phyloP scores from a whole-genome alignment of 1,140 invertebrate genomes.

The Chrysoperla carnea region DNA sequence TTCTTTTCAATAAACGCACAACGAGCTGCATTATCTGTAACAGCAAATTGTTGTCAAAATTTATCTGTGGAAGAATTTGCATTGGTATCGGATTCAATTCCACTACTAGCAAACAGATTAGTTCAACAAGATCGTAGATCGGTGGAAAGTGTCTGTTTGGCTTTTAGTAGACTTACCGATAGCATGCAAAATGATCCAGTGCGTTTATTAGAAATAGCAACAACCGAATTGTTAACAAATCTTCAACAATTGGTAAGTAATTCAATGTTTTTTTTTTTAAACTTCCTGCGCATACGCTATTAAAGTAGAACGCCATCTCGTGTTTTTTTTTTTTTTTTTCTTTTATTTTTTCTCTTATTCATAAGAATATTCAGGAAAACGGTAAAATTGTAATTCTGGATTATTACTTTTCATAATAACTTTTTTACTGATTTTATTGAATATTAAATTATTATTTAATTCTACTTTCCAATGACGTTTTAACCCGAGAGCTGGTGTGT shows the following conservation, averaged over 20 bases:
- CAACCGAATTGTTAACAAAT: constrained; percentile 79
- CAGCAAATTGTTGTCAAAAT: constrained; percentile 93
- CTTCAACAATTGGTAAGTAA: constrained; percentile 68
- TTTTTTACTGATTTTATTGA: constrained; percentile 1
- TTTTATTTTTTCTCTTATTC: no score
- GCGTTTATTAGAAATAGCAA: constrained; percentile 87
- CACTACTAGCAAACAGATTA: constrained; percentile 67
- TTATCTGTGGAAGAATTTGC: constrained; percentile 85
- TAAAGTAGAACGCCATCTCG: no score
- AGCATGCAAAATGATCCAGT: constrained; percentile 87
- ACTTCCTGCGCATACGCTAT: no score
- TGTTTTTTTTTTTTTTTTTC: no score
- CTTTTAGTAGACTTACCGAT: constrained; percentile 90
- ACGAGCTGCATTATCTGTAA: constrained; percentile 82
- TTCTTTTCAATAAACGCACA: constrained; percentile 97
- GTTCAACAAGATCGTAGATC: constrained; percentile 95
- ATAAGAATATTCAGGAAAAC: no score
- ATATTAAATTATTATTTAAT: no score
- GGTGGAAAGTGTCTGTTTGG: constrained; percentile 90
- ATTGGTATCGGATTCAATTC: constrained; percentile 74
- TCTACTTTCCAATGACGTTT: no score
- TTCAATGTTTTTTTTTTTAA: constrained; percentile 1
- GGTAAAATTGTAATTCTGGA: no score
- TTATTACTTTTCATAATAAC: not conserved
- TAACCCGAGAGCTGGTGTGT: no score